A percentile compares a stretch with the other conserved stretches of the same genome.
These are phyloP conservation scores for Salarias fasciatus DNA, from an alignment of 2,797 vertebrate genomes.

Conservation along the genomic window DNA sequence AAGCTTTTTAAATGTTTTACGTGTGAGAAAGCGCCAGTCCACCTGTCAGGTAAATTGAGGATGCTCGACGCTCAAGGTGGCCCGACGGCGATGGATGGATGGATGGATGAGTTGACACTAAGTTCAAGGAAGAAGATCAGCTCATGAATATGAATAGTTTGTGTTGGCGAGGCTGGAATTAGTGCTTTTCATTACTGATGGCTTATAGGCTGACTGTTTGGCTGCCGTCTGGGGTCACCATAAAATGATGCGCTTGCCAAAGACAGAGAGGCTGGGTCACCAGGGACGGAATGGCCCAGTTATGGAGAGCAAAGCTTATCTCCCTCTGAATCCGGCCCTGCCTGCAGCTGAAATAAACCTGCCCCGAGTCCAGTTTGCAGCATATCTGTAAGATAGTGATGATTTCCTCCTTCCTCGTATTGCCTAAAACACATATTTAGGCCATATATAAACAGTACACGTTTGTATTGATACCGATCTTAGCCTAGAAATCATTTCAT, in stretches of 20 bases:
- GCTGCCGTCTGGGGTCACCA: conserved; percentile 78
- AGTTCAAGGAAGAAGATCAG: conserved; percentile 56
- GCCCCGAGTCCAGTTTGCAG: conserved; percentile 47
- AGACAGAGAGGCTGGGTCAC: conserved; percentile 77
- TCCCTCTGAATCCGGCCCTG: conserved; percentile 69
- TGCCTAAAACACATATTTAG: conserved; percentile 40
- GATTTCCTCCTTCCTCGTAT: conserved; percentile 46
- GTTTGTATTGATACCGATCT: conserved; percentile 23
- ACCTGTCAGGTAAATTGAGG: conserved; percentile 48
- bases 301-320: conserved; percentile 81
- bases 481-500: conserved; percentile 22
- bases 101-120: conserved; percentile 63
- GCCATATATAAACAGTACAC: conserved; percentile 5
- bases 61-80: conserved; percentile 42
- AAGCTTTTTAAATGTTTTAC: conserved; percentile 54
- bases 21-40: conserved; percentile 36
- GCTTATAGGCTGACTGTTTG: conserved; percentile 75
- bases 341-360: conserved; percentile 69
- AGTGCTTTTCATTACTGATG: conserved; percentile 82
- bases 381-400: conserved; percentile 47
- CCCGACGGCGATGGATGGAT: conserved; percentile 52
- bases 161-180: conserved; percentile 76
- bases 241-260: conserved; percentile 83
- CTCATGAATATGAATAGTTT: conserved; percentile 71
- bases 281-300: conserved; percentile 82